Evolutionary conservation across 1,140 invertebrate genomes (phyloP).

Genomic region (Ctenoplectra terminalis): DNA sequence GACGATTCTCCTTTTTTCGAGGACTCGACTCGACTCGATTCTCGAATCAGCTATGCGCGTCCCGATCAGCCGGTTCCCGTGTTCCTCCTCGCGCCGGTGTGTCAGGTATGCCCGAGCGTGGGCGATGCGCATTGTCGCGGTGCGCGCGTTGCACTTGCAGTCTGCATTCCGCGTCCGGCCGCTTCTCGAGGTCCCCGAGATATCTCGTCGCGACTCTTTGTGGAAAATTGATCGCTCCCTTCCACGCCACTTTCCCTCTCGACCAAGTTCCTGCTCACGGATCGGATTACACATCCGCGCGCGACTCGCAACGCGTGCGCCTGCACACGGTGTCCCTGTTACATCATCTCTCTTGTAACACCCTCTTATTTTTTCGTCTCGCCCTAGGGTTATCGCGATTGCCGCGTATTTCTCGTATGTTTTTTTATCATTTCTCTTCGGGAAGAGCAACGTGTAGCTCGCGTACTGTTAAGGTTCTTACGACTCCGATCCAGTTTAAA

Average conservation of each 20-base stretch:
- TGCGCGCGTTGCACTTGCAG: slow-evolving; percentile 35
- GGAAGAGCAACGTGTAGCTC: too few species aligned
- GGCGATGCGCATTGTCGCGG: slow-evolving; percentile 16
- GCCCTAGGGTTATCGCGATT: background rate
- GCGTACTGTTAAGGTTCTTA: too few species aligned
- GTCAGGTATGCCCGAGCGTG: slow-evolving; percentile 21
- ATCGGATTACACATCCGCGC: slow-evolving; percentile 10
- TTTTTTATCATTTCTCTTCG: too few species aligned
- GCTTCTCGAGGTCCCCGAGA: background rate
- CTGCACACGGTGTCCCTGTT: background rate
- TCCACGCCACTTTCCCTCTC: slow-evolving; percentile 40
- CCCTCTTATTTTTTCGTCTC: background rate
- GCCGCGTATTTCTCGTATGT: background rate
- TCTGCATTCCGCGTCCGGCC: slow-evolving; percentile 37
- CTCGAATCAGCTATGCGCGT: background rate
- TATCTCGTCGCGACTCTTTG: background rate
- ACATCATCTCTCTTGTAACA: background rate
- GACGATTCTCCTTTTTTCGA: slow-evolving; percentile 28
- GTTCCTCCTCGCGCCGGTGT: background rate
- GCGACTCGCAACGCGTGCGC: background rate
- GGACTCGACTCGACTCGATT: background rate
- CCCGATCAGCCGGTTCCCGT: background rate
- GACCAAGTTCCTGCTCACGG: background rate
- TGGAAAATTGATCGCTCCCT: slow-evolving; percentile 27
- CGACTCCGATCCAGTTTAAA: too few species aligned